A percentile compares a stretch with the other conserved stretches of the same genome.
Conservation (phyloP, 2,797 vertebrate species). For the Sebastes vulpes region DNA sequence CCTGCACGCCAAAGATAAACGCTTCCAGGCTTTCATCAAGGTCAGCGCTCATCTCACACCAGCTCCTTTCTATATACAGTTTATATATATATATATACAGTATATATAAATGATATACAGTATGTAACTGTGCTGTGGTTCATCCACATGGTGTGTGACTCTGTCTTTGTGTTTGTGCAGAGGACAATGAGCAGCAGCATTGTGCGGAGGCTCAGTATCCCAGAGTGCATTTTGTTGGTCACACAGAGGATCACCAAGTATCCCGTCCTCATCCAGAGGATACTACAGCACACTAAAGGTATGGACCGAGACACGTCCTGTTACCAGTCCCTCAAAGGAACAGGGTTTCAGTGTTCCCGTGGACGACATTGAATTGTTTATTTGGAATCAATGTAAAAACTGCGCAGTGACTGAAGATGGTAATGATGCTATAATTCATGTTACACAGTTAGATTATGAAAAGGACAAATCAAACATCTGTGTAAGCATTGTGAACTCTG, state of each 20-base stretch:
- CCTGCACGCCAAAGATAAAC: slow-evolving; percentile 91
- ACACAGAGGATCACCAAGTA: slow-evolving; percentile 97
- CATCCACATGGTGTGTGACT: not conserved
- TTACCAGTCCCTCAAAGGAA: not conserved
- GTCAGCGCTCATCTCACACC: slow-evolving; percentile 65
- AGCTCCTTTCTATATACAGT: not conserved
- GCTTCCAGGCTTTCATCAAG: slow-evolving; percentile 94
- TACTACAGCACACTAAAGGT: slow-evolving; percentile 93
- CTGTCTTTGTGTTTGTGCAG: slow-evolving; percentile 71
- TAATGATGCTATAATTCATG: not conserved
- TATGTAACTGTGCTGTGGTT: not conserved
- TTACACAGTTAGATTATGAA: not conserved
- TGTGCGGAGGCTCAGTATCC: slow-evolving; percentile 91
- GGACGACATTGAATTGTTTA: too few species aligned
- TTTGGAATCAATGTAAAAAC: not conserved
- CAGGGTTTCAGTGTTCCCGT: not conserved
- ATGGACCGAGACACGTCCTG: not conserved
- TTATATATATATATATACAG: not conserved
- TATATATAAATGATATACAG: too few species aligned
- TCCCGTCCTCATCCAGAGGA: slow-evolving; percentile 92
- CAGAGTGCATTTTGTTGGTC: slow-evolving; percentile 93
- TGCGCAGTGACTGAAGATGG: not conserved
- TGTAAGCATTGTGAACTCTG: too few species aligned
- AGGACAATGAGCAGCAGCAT: slow-evolving; percentile 93
- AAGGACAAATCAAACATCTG: not conserved